Base-by-base conservation (phyloP, 1,140 invertebrate genomes). In the Tetramorium simillimum region DNA sequence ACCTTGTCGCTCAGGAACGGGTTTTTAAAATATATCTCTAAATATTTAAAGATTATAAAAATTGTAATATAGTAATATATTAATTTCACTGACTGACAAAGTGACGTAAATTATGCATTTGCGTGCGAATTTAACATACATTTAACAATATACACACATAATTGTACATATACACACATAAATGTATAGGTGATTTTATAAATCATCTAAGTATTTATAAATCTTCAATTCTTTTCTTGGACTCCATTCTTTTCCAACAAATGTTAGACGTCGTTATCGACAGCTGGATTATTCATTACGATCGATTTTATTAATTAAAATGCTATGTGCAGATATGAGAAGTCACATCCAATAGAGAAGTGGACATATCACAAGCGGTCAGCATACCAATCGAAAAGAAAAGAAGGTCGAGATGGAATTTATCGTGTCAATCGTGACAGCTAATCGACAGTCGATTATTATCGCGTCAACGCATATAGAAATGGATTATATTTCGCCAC, bases 371-470 rank as follows among this genome's bases (percentile, higher is more conserved):
- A 84, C 80, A 75, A 81, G 43, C 46, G 56, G 53, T 85, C 76
- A 77, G 67, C 58, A 69, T 69, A 67, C 51, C 46, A 53, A 70
- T 62, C 51, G 53, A 12, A 76, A 78, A 53, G 76, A 87, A 87
- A 86, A 77, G 60, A 76, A 62, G 86, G 70, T 89, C 63, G 77
- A 65, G 86, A 88, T 88, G 87, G 72, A 90, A 88, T 88, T 88
- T 90, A 72, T 60, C 86, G 78, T 72, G 87, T 90, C 84, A 86
- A 14, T 40, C 77, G 84, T 90, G 89, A 88, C 89, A 90, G 58
- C 62, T 87, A 86, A 86, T 88, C 87, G 87, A 84, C 76, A 85
- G 58, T 76, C 72, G 63, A 60, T 63, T 86, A 81, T 89, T 82
- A 73, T 37, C 60, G 24, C 33, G 75, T 46, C 75, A 37, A 60